Base-by-base conservation (phyloP, 2,888 invertebrate genomes). In the Polietes domitor region DNA sequence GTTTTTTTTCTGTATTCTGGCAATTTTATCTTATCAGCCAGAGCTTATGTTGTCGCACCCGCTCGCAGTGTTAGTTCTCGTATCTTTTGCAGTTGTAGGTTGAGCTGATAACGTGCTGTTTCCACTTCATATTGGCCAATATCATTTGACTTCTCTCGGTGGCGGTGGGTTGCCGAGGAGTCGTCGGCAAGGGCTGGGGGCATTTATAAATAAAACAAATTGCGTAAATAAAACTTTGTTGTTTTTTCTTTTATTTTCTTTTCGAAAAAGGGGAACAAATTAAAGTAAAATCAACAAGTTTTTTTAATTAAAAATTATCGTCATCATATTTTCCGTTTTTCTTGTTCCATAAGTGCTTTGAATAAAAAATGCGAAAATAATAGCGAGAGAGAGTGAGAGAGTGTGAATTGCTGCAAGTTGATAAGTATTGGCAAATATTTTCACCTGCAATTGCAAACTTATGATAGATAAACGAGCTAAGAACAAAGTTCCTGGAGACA, bases 21-120 rank as follows among this genome's bases (percentile, higher is more conserved):
- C 21, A 58, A 24, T 53, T 55, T 78, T 83, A 80, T 83, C 83
- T 83, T 83, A 83, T 83, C 83, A 26, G 17, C 80, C 83, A 26
- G 17, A 63, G 75, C 61, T 83, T 79, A 73, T 41, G 55, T n/a
- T 41, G 41, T 41, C 41, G 37, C 21, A 41, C 19, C 65, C 21
- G 5, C 32, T 17, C 32, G 2, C 32, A 3, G 37, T 82, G 73
- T 82, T 73, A 50, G 70, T 77, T 43, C 26, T 63, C 65, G 74
- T 78, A 78, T 74, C 82, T 63, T 77, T 83, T 73, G 79, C 79
- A 79, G 70, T 72, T 63, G 75, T 79, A 53, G 68, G 74, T 77
- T n/a, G 47, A 17, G 15, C 72, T 21, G 72, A 73, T 73, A 73
- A 73, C 28, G 76, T 43, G 17, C 73, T 65, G 12, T 9, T 12